Percentiles rank a stretch among this genome's conserved stretches.
phyloP scores from a whole-genome alignment of 2,113 vertebrate genomes.

The Carollia perspicillata region DNA sequence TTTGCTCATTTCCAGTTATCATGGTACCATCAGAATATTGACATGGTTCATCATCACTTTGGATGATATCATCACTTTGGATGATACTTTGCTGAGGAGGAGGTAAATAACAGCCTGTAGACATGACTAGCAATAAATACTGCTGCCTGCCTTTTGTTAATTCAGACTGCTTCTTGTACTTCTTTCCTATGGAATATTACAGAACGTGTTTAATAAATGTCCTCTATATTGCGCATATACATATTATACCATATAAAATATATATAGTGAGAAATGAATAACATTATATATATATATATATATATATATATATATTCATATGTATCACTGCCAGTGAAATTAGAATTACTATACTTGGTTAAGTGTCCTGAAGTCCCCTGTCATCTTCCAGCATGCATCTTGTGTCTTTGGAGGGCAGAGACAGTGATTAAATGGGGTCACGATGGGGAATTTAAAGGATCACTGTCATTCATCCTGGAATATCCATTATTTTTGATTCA shows the following conservation, averaged over 20 bases:
- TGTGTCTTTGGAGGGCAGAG: not conserved
- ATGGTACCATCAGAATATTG: not conserved
- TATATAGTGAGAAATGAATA: too few species aligned
- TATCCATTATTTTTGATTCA: not conserved
- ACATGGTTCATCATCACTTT: not conserved
- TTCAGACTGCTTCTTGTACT: not conserved
- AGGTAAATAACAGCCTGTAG: not conserved
- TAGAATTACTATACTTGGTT: not conserved
- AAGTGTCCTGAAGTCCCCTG: not conserved
- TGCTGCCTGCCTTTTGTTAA: not conserved
- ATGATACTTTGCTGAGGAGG: not conserved
- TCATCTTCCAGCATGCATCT: not conserved
- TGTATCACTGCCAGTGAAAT: not conserved
- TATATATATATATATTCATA: too few species aligned
- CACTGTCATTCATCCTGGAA: not conserved
- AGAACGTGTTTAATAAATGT: constrained; percentile 5
- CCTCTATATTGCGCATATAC: not conserved
- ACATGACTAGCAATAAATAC: not conserved
- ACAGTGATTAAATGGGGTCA: not conserved
- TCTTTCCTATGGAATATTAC: not conserved
- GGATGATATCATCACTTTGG: not conserved
- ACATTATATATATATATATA: too few species aligned
- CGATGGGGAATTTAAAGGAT: not conserved
- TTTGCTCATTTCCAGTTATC: not conserved
- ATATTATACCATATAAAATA: too few species aligned